phyloP scores from a whole-genome alignment of 2,113 vertebrate species.

The Aix galericulata region DNA sequence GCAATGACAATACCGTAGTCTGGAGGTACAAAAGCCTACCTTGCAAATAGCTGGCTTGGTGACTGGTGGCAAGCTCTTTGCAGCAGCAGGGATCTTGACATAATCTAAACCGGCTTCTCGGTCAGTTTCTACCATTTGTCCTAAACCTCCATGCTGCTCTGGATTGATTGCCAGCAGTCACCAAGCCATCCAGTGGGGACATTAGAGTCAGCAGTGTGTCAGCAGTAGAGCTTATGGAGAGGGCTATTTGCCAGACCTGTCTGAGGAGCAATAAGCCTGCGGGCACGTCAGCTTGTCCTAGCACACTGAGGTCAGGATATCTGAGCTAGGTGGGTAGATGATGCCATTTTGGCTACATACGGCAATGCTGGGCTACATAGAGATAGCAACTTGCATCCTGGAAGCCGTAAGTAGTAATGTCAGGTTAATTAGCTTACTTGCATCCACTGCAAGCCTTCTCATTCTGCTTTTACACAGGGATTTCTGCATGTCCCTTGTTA shows the following conservation, averaged over 20 bases:
- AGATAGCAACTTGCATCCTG: not conserved
- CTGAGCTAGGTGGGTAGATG: not conserved
- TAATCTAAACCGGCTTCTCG: not conserved
- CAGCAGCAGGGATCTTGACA: not conserved
- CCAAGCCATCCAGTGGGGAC: not conserved
- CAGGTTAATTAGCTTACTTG: not conserved
- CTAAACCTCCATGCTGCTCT: not conserved
- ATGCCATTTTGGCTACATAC: not conserved
- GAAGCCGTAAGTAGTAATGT: not conserved
- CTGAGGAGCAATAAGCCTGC: not conserved
- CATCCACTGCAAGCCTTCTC: not conserved
- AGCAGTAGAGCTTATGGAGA: not conserved
- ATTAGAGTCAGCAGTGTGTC: not conserved
- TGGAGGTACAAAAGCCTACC: not conserved
- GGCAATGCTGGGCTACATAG: not conserved
- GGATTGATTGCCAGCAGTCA: not conserved
- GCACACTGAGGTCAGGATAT: not conserved
- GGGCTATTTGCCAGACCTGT: not conserved
- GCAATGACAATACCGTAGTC: not conserved
- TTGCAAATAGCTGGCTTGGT: rapidly evolving
- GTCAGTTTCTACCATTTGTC: not conserved
- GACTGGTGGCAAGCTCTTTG: not conserved
- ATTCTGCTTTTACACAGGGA: not conserved
- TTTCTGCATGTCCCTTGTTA: not conserved
- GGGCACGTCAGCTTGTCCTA: not conserved